Evolutionary conservation across 2,888 invertebrate genomes (phyloP).

Genomic region (Mesopsocus fuscifrons): DNA sequence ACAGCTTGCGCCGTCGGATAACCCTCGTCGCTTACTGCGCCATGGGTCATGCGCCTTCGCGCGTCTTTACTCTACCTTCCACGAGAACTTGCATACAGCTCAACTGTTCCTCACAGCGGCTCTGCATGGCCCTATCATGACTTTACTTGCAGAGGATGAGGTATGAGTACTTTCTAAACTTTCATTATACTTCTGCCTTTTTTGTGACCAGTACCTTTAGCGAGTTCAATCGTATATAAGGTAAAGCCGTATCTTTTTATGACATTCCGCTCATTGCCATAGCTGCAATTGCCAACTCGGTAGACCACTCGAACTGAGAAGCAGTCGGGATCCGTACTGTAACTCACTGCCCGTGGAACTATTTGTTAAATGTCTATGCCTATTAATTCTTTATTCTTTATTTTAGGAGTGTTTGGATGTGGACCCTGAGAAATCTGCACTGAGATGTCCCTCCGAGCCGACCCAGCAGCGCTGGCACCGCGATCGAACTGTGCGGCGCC

Average conservation of each 20-base stretch:
- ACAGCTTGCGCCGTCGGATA: constrained; percentile 48
- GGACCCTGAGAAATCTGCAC: constrained; percentile 68
- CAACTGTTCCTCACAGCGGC: constrained; percentile 86
- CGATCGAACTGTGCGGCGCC: constrained; percentile 53
- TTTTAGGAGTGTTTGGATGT: constrained; percentile 54
- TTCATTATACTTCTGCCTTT: too few relatives aligned
- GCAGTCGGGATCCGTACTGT: too few relatives aligned
- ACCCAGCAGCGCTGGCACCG: constrained; percentile 61
- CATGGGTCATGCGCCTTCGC: constrained; percentile 76
- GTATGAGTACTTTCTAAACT: constrained; percentile 23
- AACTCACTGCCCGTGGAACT: too few relatives aligned
- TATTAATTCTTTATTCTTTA: too few relatives aligned
- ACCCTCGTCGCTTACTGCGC: constrained; percentile 55
- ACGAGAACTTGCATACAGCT: constrained; percentile 76
- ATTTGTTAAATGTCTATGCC: too few relatives aligned
- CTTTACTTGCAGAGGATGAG: constrained; percentile 77
- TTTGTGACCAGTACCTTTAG: too few relatives aligned
- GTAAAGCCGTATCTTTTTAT: too few relatives aligned
- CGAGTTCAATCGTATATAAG: too few relatives aligned
- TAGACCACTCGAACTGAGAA: too few relatives aligned
- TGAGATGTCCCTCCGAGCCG: constrained; percentile 39
- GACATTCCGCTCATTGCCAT: too few relatives aligned
- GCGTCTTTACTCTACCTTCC: constrained; percentile 67
- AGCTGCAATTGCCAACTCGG: too few relatives aligned
- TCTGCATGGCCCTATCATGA: constrained; percentile 78